phyloP scores from a whole-genome alignment of 2,888 invertebrate genomes.

The Caenorhabditis becei region DNA sequence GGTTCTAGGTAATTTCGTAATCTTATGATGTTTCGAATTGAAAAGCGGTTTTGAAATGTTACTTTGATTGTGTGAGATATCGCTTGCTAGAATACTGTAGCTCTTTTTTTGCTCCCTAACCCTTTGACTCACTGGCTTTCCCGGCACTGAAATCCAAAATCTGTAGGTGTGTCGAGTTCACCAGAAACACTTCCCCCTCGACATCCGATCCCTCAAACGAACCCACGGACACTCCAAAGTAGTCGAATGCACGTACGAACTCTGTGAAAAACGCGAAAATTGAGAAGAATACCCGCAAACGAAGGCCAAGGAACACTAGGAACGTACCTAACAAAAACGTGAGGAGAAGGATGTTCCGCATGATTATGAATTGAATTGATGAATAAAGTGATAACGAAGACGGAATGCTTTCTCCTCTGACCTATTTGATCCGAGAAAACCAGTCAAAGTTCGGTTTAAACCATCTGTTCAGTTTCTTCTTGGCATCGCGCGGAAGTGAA shows the following conservation, averaged over 20 bases:
- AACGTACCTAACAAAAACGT: conserved; percentile 63
- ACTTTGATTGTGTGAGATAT: too few relatives aligned
- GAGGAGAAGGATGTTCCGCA: conserved; percentile 76
- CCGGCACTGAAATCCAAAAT: conserved; percentile 50
- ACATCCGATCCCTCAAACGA: conserved; percentile 29
- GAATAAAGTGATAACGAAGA: conserved; percentile 33
- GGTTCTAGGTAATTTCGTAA: too few relatives aligned
- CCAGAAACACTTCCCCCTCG: conserved; percentile 69
- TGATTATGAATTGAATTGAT: conserved; percentile 23
- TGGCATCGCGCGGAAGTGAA: conserved; percentile 8
- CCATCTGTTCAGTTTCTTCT: conserved; percentile 4
- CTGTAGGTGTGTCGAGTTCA: conserved; percentile 74
- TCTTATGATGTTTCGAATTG: too few relatives aligned
- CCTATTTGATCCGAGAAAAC: conserved; percentile 26
- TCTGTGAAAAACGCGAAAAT: conserved; percentile 61
- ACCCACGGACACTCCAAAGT: conserved; percentile 43
- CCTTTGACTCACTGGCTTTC: conserved; percentile 32
- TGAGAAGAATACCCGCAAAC: conserved; percentile 58
- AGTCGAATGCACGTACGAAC: conserved; percentile 57
- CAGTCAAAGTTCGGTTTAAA: conserved; percentile 34
- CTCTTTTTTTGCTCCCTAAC: too few relatives aligned
- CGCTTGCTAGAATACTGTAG: too few relatives aligned
- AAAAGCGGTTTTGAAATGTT: too few relatives aligned
- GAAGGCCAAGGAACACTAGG: conserved; percentile 22
- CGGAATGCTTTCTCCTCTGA: conserved; percentile 1